Conservation (phyloP, 1,140 invertebrate genomes). For the Drosophila equinoxialis region DNA sequence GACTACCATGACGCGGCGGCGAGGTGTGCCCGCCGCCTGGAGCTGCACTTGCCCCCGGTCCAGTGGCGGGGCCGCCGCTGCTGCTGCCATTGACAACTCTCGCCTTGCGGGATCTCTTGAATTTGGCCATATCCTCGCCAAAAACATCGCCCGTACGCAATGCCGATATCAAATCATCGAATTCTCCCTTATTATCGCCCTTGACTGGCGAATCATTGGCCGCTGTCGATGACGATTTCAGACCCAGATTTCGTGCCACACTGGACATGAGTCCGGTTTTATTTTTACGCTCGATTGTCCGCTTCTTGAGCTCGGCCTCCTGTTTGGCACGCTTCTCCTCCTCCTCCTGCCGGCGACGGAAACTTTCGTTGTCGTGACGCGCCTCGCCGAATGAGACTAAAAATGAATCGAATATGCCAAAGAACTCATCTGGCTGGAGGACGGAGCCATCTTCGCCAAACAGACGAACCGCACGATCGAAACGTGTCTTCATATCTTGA, state of each 20-base stretch:
- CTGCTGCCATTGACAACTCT: constrained; percentile 84
- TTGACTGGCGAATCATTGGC: constrained; percentile 84
- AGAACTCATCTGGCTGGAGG: constrained; percentile 97
- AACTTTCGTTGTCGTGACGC: constrained; percentile 93
- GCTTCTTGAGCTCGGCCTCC: constrained; percentile 95
- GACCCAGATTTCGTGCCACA: constrained; percentile 85
- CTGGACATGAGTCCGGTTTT: constrained; percentile 88
- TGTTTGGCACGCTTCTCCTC: constrained; percentile 95
- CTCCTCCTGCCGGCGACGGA: constrained; percentile 92
- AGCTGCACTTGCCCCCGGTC: constrained; percentile 78
- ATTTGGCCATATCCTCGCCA: constrained; percentile 97
- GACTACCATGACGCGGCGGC: constrained; percentile 84
- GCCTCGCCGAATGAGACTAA: constrained; percentile 93
- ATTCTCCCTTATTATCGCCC: constrained; percentile 91
- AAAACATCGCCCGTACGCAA: constrained; percentile 98
- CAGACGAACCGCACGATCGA: constrained; percentile 92
- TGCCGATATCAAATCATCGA: constrained; percentile 98
- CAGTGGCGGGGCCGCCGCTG: constrained; percentile 41
- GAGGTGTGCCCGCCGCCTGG: constrained; percentile 76
- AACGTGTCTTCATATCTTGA: constrained; percentile 88
- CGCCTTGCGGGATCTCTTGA: constrained; percentile 89
- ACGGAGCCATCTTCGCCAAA: constrained; percentile 96
- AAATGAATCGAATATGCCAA: constrained; percentile 96
- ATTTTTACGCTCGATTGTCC: constrained; percentile 93
- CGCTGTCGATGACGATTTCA: constrained; percentile 74